Conservation (phyloP, 2,113 vertebrate genomes). For the Lipophrys pholis region DNA sequence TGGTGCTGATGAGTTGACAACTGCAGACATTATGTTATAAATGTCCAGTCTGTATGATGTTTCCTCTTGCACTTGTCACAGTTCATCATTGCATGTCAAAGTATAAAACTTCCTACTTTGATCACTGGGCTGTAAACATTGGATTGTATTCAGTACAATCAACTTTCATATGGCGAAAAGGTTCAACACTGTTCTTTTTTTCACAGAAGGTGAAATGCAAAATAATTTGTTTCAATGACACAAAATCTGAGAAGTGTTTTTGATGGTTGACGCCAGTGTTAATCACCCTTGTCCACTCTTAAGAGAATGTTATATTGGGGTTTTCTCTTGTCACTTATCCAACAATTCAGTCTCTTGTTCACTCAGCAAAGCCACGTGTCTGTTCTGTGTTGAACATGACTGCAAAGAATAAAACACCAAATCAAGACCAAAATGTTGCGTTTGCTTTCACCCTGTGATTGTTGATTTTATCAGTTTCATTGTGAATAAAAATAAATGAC, state of each 20-base stretch:
- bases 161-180: background rate
- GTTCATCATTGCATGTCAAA: constrained; percentile 8
- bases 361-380: constrained; percentile 7
- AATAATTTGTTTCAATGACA: background rate
- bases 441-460: background rate
- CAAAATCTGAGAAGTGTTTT: background rate
- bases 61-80: constrained; percentile 11
- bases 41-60: background rate
- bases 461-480: background rate
- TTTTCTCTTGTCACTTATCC: constrained; percentile 24
- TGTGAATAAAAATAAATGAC: no score
- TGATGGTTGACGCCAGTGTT: background rate
- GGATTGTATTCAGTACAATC: background rate
- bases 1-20: constrained; percentile 1
- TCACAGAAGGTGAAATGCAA: background rate
- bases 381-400: constrained; percentile 49
- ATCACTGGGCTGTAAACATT: background rate
- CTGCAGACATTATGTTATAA: constrained; percentile 3
- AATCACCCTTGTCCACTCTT: background rate
- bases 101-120: no score
- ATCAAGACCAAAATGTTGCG: constrained; percentile 16
- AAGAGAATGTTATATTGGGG: constrained; percentile 16
- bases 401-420: constrained; percentile 66
- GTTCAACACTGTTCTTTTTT: background rate
- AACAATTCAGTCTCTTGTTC: constrained; percentile 22